Percentiles rank a stretch among this genome's conserved stretches.
Evolutionary conservation across 2,888 invertebrate species (phyloP).

Genomic region (Bombyx huttoni): DNA sequence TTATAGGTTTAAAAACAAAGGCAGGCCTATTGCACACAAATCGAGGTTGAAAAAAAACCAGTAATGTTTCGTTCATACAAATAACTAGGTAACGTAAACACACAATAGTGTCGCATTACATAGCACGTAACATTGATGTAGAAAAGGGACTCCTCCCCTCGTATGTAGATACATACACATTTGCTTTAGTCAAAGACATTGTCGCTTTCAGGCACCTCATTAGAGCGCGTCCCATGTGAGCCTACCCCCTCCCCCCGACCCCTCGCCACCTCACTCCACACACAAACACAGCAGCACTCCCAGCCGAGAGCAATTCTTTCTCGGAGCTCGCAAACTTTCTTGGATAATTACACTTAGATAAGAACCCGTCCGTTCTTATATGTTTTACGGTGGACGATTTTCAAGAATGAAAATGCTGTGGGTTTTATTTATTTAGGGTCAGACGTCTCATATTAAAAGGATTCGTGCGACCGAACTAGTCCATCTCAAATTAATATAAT

Average conservation of each 20-base stretch:
- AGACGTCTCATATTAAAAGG: no score
- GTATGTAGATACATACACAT: constrained; percentile 68
- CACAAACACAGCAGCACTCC: constrained; percentile 25
- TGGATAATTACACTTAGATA: constrained; percentile 69
- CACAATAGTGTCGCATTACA: constrained; percentile 27
- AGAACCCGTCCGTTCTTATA: constrained; percentile 43
- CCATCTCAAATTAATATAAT: no score
- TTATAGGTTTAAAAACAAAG: no score
- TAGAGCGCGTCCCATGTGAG: constrained; percentile 72
- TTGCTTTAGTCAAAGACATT: constrained; percentile 72
- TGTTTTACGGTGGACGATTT: constrained; percentile 13
- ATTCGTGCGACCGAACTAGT: no score
- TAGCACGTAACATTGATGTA: constrained; percentile 23
- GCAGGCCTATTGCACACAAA: neutral
- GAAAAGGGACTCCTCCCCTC: constrained; percentile 46
- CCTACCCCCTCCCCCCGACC: constrained; percentile 37
- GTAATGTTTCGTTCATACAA: no score
- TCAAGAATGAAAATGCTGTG: neutral
- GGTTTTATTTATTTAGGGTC: neutral
- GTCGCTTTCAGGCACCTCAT: constrained; percentile 73
- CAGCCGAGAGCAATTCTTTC: constrained; percentile 60
- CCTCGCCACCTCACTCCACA: constrained; percentile 21
- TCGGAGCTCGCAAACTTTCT: constrained; percentile 62
- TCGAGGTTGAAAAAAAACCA: neutral
- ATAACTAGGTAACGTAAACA: neutral